Evolutionary conservation across 2,888 invertebrate genomes (phyloP).

Genomic region (Clanis bilineata): DNA sequence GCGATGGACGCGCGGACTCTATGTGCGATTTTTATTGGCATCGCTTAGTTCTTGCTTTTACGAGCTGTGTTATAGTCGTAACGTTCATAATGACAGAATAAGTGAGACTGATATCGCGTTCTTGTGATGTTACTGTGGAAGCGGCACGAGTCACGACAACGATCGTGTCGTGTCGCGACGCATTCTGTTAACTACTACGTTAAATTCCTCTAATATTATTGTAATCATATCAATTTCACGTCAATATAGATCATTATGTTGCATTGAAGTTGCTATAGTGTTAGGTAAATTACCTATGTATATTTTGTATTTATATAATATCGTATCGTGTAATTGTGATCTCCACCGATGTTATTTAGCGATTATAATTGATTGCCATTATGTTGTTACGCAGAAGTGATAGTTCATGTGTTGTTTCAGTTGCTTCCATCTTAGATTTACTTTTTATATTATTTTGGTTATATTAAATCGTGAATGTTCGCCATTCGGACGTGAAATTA

Average conservation of each 20-base stretch:
- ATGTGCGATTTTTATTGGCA: conserved; percentile 25
- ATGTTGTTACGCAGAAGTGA: conserved; percentile 69
- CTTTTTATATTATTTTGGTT: conserved; percentile 60
- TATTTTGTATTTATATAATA: conserved; percentile 80
- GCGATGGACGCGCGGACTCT: background rate
- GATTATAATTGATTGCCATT: conserved; percentile 77
- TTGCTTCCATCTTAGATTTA: conserved; percentile 78
- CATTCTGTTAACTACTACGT: conserved; percentile 73
- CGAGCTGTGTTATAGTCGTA: conserved; percentile 71
- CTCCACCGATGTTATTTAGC: conserved; percentile 82
- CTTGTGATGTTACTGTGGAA: conserved; percentile 59
- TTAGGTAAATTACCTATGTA: conserved; percentile 76
- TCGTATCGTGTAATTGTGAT: conserved; percentile 80
- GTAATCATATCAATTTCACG: conserved; percentile 74
- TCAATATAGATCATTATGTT: conserved; percentile 76
- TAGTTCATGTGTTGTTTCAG: conserved; percentile 54
- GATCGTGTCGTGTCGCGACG: conserved; percentile 53
- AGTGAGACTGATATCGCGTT: conserved; percentile 80
- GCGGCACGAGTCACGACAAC: conserved; percentile 43
- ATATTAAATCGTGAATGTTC: conserved; percentile 64
- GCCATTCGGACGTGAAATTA: conserved; percentile 40
- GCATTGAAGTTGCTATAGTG: conserved; percentile 73
- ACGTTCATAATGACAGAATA: conserved; percentile 77
- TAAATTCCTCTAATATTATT: conserved; percentile 65
- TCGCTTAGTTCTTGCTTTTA: conserved; percentile 46